phyloP scores from a whole-genome alignment of 2,113 vertebrate species.

The Brachypteracias leptosomus region DNA sequence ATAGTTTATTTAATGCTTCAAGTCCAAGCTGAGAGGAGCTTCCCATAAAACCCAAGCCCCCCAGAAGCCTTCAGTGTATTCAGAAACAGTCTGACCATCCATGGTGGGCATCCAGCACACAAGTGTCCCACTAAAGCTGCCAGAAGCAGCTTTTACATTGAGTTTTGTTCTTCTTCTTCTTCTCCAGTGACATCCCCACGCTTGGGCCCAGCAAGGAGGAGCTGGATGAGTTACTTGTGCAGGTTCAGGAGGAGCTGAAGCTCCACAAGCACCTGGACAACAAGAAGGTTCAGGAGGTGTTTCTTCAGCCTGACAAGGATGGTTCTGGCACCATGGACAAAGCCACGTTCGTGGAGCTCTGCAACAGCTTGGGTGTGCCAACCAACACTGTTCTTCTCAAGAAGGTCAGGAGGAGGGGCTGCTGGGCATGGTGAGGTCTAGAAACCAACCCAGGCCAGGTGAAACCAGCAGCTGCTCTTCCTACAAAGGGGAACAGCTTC shows the following conservation, averaged over 20 bases:
- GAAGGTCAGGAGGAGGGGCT: slow-evolving; percentile 63
- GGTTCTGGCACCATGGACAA: slow-evolving; percentile 65
- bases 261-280: slow-evolving; percentile 15
- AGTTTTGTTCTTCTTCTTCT: background rate
- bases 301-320: slow-evolving; percentile 62
- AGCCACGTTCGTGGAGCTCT: slow-evolving; percentile 61
- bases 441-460: background rate
- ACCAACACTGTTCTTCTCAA: slow-evolving; percentile 43
- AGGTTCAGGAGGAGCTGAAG: slow-evolving; percentile 66
- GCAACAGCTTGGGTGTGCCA: slow-evolving; percentile 54
- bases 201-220: background rate
- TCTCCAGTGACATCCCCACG: slow-evolving; percentile 3
- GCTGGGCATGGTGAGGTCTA: background rate
- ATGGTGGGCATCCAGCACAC: background rate
- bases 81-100: background rate
- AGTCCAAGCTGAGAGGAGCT: background rate
- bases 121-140: background rate
- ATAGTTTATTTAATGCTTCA: background rate
- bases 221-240: slow-evolving; percentile 45
- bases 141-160: background rate
- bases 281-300: slow-evolving; percentile 7
- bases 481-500: background rate
- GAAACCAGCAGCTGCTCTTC: background rate
- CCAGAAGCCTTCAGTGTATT: background rate
- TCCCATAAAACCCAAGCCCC: background rate